Conservation (phyloP, 2,888 invertebrate species). For the Eustalomyia histrio region DNA sequence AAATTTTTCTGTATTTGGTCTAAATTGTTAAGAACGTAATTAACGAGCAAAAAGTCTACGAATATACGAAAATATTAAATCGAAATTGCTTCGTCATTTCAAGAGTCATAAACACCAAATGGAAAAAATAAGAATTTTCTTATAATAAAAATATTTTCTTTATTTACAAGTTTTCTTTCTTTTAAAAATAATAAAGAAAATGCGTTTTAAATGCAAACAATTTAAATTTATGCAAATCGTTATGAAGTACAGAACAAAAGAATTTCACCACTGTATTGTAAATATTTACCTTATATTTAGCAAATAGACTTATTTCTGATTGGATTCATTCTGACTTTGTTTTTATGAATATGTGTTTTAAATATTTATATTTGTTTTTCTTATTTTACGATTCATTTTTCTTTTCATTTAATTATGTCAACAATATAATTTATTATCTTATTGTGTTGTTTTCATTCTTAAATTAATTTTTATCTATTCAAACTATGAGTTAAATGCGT, state of each 20-base stretch:
- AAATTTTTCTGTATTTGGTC: constrained; percentile 48
- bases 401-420: background rate
- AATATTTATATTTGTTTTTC: background rate
- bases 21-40: constrained; percentile 60
- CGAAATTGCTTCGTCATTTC: constrained; percentile 41
- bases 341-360: background rate
- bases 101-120: background rate
- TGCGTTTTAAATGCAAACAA: background rate
- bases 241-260: background rate
- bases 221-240: no score
- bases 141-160: background rate
- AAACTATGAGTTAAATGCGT: no score
- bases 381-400: background rate
- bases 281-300: background rate
- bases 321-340: background rate
- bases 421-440: background rate
- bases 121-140: background rate
- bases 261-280: background rate
- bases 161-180: constrained; percentile 9
- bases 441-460: no score
- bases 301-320: background rate
- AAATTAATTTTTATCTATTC: no score
- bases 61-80: background rate
- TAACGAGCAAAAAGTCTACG: constrained; percentile 21
- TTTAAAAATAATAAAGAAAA: background rate